Base-by-base conservation (phyloP, 2,113 vertebrate genomes). In the Hypocryptadius cinnamomeus region DNA sequence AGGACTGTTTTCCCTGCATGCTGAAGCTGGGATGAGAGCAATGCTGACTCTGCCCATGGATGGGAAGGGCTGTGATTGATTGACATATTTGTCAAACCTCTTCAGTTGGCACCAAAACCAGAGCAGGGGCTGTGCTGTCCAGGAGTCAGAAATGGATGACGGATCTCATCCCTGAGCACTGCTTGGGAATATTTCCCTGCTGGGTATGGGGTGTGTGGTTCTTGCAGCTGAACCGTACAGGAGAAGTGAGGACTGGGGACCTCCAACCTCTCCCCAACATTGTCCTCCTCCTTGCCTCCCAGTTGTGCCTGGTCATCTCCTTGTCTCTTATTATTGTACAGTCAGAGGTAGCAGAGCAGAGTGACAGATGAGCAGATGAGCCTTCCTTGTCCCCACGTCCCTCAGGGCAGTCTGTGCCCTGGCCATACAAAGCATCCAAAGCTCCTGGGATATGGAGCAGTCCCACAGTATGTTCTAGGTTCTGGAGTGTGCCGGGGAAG, bases 261-360 rank as follows among this genome's bases (percentile, higher is more conserved):
- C 11, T 61, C 31, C 2, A 2, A 4, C 11, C 17, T 39, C 11
- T 51, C 50, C 23, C 31, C 2, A 3, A 0, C 3, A 0, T 5
- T n/a, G 7, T 79, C 47, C 6, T 68, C 4, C 17, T 60, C 27
- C 14, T 69, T 13, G 4, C 8, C 13, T 40, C 35, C n/a, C 0
- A 0, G 3, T 33, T 51, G 16, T 54, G 19, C 35, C 20, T 47
- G 51, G 22, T 37, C 15, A 42, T 24, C 10, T 45, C 42, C n/a
- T 70, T 42, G 12, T 37, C 31, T 76, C 40, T 73, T 23, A 6
- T 20, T 35, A 3, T 2, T 22, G 16, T 22, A 11, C 0, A 1
- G 7, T 47, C 22, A 37, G 69, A 69, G 54, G 15, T 18, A 77
- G 64, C 3, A 22, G 42, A 61, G 80, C 23, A 28, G 60, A 66